Percentiles rank a stretch among this genome's conserved stretches.
Evolutionary conservation across 1,140 invertebrate species (phyloP).

Genomic region (Hycleus cichorii): DNA sequence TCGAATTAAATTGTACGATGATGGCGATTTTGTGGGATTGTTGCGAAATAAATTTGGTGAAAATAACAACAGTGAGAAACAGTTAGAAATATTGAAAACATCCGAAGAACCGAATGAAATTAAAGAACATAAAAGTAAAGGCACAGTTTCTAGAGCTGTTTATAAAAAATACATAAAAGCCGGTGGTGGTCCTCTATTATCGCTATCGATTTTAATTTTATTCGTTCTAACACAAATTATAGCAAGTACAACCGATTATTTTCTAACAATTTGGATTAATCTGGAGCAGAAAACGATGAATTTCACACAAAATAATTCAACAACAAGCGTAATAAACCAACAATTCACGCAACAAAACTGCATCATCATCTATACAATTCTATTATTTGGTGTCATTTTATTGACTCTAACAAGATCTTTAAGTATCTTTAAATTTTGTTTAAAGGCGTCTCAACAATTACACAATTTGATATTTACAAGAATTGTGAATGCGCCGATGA

Average conservation of each 20-base stretch:
- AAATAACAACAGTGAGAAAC: conserved; percentile 25
- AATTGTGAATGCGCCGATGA: conserved; percentile 49
- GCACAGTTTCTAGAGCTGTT: conserved; percentile 48
- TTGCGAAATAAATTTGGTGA: conserved; percentile 35
- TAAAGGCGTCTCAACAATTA: conserved; percentile 64
- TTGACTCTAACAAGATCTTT: conserved; percentile 55
- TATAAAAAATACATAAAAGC: conserved; percentile 55
- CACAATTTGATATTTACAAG: conserved; percentile 58
- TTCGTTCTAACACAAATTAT: conserved; percentile 52
- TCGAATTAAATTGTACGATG: conserved; percentile 38
- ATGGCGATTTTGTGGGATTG: conserved; percentile 13
- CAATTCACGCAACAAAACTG: not conserved
- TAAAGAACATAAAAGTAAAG: conserved; percentile 31
- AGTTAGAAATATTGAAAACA: conserved; percentile 32
- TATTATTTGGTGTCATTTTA: conserved; percentile 50
- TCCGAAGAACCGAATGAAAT: not conserved
- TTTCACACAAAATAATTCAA: not conserved
- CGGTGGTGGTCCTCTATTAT: conserved; percentile 44
- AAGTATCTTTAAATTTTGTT: conserved; percentile 69
- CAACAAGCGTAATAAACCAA: not conserved
- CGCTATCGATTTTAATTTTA: conserved; percentile 45
- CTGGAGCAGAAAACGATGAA: not conserved
- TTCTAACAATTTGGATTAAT: conserved; percentile 47
- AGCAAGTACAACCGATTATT: conserved; percentile 55
- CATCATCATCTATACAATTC: conserved; percentile 40